phyloP scores from a whole-genome alignment of 2,113 vertebrate genomes.

The Indicator indicator region DNA sequence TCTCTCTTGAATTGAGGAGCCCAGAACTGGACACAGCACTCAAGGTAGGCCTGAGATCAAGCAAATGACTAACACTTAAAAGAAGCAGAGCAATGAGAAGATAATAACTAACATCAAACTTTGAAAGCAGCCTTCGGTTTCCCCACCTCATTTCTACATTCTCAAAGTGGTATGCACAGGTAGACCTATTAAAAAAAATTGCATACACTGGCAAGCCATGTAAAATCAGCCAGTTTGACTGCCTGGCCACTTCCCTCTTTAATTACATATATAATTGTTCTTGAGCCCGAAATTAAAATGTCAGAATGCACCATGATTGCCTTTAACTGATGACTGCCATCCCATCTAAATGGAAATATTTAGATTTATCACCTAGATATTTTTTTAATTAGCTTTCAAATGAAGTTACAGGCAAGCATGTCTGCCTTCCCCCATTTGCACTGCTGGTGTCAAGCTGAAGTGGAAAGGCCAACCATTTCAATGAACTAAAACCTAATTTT shows the following conservation, averaged over 20 bases:
- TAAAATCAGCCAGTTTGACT: background rate
- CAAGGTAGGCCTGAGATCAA: too few relatives aligned
- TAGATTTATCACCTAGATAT: conserved; percentile 27
- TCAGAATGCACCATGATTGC: background rate
- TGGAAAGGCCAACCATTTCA: conserved; percentile 58
- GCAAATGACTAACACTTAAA: too few relatives aligned
- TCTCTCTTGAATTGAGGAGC: too few relatives aligned
- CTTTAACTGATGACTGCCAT: conserved; percentile 24
- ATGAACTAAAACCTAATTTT: conserved; percentile 53
- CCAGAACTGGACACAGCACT: too few relatives aligned
- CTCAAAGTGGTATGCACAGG: background rate
- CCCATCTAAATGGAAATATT: conserved; percentile 52
- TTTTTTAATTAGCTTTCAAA: conserved; percentile 59
- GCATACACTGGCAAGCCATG: background rate
- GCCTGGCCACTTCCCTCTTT: background rate
- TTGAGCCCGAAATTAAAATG: conserved; percentile 48
- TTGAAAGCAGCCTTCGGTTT: background rate
- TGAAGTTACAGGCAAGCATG: conserved; percentile 9
- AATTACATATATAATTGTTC: conserved; percentile 34
- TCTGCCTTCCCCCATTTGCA: conserved; percentile 27
- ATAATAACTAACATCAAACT: background rate
- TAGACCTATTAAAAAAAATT: background rate
- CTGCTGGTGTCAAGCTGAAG: conserved; percentile 28
- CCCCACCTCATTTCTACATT: background rate
- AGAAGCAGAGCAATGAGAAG: background rate